A percentile compares a stretch with the other conserved stretches of the same genome.
Conservation (phyloP, 1,140 invertebrate species). For the Eumeta japonica region DNA sequence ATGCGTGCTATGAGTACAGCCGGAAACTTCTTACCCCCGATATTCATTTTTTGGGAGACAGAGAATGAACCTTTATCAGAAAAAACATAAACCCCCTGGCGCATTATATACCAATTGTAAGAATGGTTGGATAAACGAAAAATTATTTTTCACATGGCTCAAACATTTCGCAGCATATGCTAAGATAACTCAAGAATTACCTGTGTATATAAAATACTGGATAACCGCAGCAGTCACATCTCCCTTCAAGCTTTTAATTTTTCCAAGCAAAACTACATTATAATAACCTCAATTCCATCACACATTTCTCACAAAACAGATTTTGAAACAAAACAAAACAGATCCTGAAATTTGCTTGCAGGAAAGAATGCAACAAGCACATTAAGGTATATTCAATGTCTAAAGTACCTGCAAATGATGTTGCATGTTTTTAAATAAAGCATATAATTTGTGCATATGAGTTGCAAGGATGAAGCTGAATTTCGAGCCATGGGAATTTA, state of each 20-base stretch:
- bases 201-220: slow-evolving; percentile 22
- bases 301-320: slow-evolving; percentile 36
- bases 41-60: slow-evolving; percentile 32
- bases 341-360: slow-evolving; percentile 41
- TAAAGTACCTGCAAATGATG: slow-evolving; percentile 13
- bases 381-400: slow-evolving; percentile 15
- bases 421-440: slow-evolving; percentile 15
- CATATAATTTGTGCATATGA: slow-evolving; percentile 10
- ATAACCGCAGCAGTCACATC: slow-evolving; percentile 28
- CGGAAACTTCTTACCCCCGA: slow-evolving; percentile 27
- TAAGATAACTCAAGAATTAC: slow-evolving; percentile 17
- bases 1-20: slow-evolving; percentile 27
- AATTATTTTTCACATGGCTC: slow-evolving; percentile 26
- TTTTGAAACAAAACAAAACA: slow-evolving; percentile 38
- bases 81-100: slow-evolving; percentile 16
- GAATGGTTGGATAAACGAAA: slow-evolving; percentile 25
- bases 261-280: slow-evolving; percentile 20
- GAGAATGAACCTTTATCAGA: slow-evolving; percentile 19
- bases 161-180: slow-evolving; percentile 18
- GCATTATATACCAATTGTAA: slow-evolving; percentile 16
- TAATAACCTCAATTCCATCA: slow-evolving; percentile 28
- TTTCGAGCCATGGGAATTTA: no score
- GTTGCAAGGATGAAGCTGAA: no score
- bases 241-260: slow-evolving; percentile 22
- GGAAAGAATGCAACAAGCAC: slow-evolving; percentile 18